These are phyloP conservation scores for Scaptomyza parva DNA, from an alignment of 2,888 invertebrate genomes.

Conservation along the genomic window DNA sequence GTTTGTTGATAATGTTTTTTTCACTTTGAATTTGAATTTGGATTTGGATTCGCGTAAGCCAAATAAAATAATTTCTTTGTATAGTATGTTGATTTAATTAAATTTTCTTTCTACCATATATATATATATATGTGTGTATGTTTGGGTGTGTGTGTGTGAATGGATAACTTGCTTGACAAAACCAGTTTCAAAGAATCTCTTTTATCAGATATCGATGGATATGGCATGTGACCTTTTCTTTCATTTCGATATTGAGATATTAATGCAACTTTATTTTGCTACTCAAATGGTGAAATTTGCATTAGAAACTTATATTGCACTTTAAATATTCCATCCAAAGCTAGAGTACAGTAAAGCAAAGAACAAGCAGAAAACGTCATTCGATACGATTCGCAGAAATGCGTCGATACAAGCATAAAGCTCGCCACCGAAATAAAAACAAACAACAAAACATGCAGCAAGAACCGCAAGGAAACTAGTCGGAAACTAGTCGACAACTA, in stretches of 20 bases:
- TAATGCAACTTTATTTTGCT: no score
- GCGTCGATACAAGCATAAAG: slow-evolving; percentile 17
- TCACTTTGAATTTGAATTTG: slow-evolving; percentile 29
- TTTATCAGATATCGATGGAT: no score
- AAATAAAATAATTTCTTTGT: slow-evolving; percentile 51
- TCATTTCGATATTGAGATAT: no score
- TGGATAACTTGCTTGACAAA: slow-evolving; percentile 12
- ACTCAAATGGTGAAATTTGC: no score
- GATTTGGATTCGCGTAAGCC: slow-evolving; percentile 34
- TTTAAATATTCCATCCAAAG: no score
- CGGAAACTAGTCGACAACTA: no score
- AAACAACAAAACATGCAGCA: slow-evolving; percentile 9
- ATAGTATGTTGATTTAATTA: slow-evolving; percentile 63
- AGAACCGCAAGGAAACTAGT: neutral
- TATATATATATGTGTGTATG: no score
- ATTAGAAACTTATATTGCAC: no score
- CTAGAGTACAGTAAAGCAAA: no score
- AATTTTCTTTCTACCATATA: no score
- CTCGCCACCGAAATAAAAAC: slow-evolving; percentile 32
- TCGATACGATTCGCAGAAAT: no score
- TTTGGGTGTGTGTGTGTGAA: slow-evolving; percentile 6
- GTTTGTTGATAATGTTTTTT: slow-evolving; percentile 32
- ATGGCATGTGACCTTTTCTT: no score
- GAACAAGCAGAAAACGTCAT: neutral
- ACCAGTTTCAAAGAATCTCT: slow-evolving; percentile 6